Evolutionary conservation across 2,888 invertebrate genomes (phyloP), one percentile per base, ranked within the genome.

Genomic region (Neocrepidodera transversa): DNA sequence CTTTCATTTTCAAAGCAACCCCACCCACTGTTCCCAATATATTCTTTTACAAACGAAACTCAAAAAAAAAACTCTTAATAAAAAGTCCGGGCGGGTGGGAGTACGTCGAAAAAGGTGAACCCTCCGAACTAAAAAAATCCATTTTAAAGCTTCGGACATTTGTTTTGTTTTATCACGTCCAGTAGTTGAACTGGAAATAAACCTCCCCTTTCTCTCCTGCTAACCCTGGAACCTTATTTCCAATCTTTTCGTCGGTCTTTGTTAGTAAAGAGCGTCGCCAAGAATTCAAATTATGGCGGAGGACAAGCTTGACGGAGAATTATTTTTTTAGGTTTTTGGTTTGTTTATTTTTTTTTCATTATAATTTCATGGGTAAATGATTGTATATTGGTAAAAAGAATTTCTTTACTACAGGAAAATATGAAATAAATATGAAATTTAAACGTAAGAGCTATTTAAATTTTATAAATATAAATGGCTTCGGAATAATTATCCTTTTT

Each of bases 121-220:
- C 53, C 20, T 53, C 42, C 40, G 28, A 26, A 18, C 64, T 61
- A 56, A 64, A 67, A 67, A 67, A 71, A 69, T 69, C 69, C 68
- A 69, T 68, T 72, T 70, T 65, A 60, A 65, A 67, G 68, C 67
- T 64, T 62, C 65, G 67, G 68, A 68, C 70, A 70, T 74, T 74
- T 74, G 70, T 73, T 74, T 74, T 74, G 72, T 72, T 75, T 74
- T 70, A 75, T 75, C 74, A 74, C 74, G 75, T 74, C 70, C 74
- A 60, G 66, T 68, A 69, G 72, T 70, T 71, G 68, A 68, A 71
- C 71, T 72, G 71, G 71, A 71, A 72, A 71, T 72, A 73, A 71
- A 69, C 68, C 65, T 64, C 63, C 40, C 66, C 64, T 13, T 17
- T 8, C 16, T 10, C 8, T 17, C 38, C 2, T 17, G 2, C 7